Percentiles rank a stretch among this genome's conserved stretches.
phyloP scores from a whole-genome alignment of 2,797 vertebrate genomes.

The Enteromius unitaeniatus region DNA sequence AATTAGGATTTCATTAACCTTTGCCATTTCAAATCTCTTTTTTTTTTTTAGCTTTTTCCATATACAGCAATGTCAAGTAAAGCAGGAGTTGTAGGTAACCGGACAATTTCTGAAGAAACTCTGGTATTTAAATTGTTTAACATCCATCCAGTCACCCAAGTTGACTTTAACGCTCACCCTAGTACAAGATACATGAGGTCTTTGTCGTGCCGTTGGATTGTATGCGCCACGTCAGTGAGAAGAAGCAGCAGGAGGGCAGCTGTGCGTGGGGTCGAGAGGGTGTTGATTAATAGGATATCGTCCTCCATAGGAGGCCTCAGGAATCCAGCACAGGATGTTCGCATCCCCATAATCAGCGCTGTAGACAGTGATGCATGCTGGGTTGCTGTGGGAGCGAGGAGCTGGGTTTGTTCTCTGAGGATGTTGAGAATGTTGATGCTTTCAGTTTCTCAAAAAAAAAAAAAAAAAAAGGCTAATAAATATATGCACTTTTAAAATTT shows the following conservation, averaged over 20 bases:
- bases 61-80: no score
- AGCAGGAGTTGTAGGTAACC: not conserved
- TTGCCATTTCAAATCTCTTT: not conserved
- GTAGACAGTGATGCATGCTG: slow-evolving; percentile 54
- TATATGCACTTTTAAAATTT: not conserved
- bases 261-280: slow-evolving; percentile 54
- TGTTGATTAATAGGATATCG: slow-evolving; percentile 74
- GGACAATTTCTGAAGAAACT: not conserved
- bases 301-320: slow-evolving; percentile 45
- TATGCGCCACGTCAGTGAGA: not conserved
- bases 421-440: slow-evolving; percentile 12
- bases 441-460: not conserved
- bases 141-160: not conserved
- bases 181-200: slow-evolving; percentile 21
- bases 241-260: slow-evolving; percentile 20
- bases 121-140: not conserved
- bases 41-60: not conserved
- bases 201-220: slow-evolving; percentile 31
- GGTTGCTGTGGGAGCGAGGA: slow-evolving; percentile 44
- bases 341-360: slow-evolving; percentile 50
- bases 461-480: not conserved
- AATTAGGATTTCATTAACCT: not conserved
- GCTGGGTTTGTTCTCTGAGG: slow-evolving; percentile 4
- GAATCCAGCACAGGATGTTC: slow-evolving; percentile 61
- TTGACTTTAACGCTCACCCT: not conserved